Conservation (phyloP, 2,888 invertebrate genomes). For the Dynastes maya region DNA sequence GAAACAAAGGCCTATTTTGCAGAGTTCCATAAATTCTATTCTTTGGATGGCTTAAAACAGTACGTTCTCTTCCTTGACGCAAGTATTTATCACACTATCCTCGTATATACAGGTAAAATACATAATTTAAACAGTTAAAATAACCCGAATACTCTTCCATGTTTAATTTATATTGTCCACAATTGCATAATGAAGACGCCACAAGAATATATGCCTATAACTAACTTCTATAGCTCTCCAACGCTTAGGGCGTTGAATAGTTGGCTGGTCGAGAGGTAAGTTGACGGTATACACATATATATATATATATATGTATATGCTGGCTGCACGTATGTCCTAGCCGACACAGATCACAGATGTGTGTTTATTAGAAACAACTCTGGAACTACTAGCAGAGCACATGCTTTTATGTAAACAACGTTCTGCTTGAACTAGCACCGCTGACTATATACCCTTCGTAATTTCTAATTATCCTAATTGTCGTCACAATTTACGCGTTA, state of each 20-base stretch:
- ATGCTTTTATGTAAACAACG: slow-evolving; percentile 37
- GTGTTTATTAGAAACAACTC: slow-evolving; percentile 68
- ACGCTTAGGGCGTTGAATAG: background rate
- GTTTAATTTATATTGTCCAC: slow-evolving; percentile 52
- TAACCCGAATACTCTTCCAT: too few species aligned
- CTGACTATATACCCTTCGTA: slow-evolving; percentile 30
- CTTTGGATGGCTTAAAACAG: too few species aligned
- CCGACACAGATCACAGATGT: slow-evolving; percentile 73
- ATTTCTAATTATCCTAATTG: slow-evolving; percentile 40
- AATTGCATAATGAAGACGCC: background rate
- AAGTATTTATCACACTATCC: too few species aligned
- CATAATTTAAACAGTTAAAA: too few species aligned
- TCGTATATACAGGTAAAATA: too few species aligned
- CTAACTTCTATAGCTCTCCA: slow-evolving; percentile 10
- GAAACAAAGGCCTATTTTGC: too few species aligned
- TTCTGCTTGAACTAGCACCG: slow-evolving; percentile 35
- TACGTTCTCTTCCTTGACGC: too few species aligned
- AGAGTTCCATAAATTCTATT: too few species aligned
- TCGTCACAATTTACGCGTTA: slow-evolving; percentile 38
- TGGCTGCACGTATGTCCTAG: slow-evolving; percentile 59
- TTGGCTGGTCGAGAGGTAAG: slow-evolving; percentile 9
- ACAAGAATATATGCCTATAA: slow-evolving; percentile 5
- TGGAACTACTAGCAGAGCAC: slow-evolving; percentile 44
- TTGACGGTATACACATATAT: slow-evolving; percentile 58
- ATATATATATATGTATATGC: background rate